Conservation (phyloP, 2,888 invertebrate genomes). For the Sepioteuthis lessoniana region DNA sequence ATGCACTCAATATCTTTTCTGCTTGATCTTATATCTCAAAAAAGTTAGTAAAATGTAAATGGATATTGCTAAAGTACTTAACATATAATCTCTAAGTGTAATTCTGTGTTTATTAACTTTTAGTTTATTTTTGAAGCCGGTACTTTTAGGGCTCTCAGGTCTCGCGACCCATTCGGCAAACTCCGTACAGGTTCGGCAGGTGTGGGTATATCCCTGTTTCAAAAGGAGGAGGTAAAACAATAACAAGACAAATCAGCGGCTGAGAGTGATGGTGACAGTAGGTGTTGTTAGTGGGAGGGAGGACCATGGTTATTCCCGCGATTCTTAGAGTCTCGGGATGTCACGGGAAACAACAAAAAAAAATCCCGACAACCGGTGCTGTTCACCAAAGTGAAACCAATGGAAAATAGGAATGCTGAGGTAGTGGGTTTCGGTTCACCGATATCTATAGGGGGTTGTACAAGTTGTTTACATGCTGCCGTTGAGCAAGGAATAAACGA, state of each 20-base stretch:
- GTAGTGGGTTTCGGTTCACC: neutral
- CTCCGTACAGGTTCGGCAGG: neutral
- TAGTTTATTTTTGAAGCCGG: neutral
- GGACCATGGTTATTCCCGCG: neutral
- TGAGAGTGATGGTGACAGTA: neutral
- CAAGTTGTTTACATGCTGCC: neutral
- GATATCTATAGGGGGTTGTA: neutral
- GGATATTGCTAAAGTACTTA: neutral
- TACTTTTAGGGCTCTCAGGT: neutral
- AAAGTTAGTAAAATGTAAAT: neutral
- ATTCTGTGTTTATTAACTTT: too few species aligned
- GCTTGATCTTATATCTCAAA: neutral
- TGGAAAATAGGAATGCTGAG: neutral
- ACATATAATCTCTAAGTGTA: neutral
- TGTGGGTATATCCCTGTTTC: neutral
- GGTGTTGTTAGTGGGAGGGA: neutral
- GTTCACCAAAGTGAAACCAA: neutral
- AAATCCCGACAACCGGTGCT: neutral
- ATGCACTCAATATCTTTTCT: neutral
- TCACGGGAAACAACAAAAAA: neutral
- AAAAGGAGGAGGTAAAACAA: neutral
- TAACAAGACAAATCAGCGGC: neutral
- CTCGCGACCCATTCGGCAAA: neutral
- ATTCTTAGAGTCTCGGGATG: neutral
- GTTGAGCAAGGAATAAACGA: neutral